phyloP scores from a whole-genome alignment of 2,797 vertebrate species.

The Gallinago solitaria region DNA sequence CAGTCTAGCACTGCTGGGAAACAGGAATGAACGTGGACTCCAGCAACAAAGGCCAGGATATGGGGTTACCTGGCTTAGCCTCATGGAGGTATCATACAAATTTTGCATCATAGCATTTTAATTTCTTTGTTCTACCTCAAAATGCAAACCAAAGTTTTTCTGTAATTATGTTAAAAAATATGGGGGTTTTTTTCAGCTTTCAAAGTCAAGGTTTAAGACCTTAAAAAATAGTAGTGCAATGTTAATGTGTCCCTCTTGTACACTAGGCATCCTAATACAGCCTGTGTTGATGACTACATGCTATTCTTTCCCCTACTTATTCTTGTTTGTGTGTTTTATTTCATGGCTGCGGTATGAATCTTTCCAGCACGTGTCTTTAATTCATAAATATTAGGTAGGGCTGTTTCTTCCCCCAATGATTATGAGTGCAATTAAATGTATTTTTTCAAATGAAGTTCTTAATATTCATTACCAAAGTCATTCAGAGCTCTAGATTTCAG shows the following conservation, averaged over 20 bases:
- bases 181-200: background rate
- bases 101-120: background rate
- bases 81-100: background rate
- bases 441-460: slow-evolving; percentile 16
- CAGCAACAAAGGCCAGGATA: background rate
- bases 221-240: background rate
- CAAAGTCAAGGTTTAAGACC: background rate
- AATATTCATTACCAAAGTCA: background rate
- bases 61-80: background rate
- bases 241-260: background rate
- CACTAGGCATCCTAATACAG: background rate
- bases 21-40: rapidly evolving
- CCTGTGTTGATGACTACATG: background rate
- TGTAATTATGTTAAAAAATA: background rate
- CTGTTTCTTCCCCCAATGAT: background rate
- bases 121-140: background rate
- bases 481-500: background rate
- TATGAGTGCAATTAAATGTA: background rate
- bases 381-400: background rate
- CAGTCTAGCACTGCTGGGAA: background rate
- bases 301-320: background rate
- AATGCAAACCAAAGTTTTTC: background rate
- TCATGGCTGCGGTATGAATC: background rate
- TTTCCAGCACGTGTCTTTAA: background rate
- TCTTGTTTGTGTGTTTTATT: background rate